These are phyloP conservation scores for Egretta garzetta DNA, from an alignment of 2,113 vertebrate genomes.

Conservation along the genomic window DNA sequence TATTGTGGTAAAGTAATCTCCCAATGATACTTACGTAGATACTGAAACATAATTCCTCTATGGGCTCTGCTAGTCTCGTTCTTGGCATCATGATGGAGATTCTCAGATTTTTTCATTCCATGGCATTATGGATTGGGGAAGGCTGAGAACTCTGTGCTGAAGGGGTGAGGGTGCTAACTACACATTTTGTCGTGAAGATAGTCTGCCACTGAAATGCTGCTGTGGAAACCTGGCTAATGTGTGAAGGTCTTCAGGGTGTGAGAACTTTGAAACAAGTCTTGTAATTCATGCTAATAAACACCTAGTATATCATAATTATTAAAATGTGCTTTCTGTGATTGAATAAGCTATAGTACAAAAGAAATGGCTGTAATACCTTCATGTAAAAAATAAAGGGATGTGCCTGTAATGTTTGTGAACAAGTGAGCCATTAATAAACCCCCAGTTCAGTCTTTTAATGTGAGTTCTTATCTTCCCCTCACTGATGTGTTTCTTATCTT, in stretches of 20 bases:
- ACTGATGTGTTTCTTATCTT: not conserved
- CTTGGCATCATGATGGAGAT: not conserved
- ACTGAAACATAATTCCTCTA: not conserved
- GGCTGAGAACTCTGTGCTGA: not conserved
- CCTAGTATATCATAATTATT: not conserved
- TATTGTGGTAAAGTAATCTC: not conserved
- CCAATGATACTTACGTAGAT: accelerated
- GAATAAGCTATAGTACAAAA: not conserved
- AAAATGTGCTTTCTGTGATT: not conserved
- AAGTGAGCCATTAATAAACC: not conserved
- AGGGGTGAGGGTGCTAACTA: not conserved
- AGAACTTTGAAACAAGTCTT: not conserved
- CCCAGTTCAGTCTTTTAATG: not conserved
- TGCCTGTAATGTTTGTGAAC: not conserved
- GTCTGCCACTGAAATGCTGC: not conserved
- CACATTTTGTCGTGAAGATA: not conserved
- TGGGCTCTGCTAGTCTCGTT: not conserved
- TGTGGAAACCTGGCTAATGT: not conserved
- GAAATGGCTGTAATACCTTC: not conserved
- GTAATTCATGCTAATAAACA: not conserved
- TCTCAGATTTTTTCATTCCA: not conserved
- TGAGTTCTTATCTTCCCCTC: not conserved
- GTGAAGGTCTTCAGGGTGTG: not conserved
- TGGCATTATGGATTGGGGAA: not conserved
- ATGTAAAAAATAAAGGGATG: not conserved